Evolutionary conservation across 2,888 invertebrate genomes (phyloP), one percentile per base, ranked within the genome.

Genomic region (Zaprionus bogoriensis): DNA sequence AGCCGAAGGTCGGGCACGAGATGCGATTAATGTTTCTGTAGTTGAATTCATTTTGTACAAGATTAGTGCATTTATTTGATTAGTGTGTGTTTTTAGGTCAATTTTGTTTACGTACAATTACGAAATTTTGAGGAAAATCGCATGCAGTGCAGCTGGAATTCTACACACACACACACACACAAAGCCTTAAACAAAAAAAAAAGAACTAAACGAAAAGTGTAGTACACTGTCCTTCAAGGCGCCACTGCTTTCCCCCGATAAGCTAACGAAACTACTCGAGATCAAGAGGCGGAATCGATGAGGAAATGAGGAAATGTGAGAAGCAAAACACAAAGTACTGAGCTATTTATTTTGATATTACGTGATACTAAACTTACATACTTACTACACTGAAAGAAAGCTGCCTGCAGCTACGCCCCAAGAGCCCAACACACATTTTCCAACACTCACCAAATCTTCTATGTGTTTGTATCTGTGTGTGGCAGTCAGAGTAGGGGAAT

Each of bases 311-410:
- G 9, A 9, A 52, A 52, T n/a, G n/a, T n/a, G n/a, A 39, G 27
- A 53, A 25, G 14, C 61, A 47, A 60, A 63, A 45, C 64, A 59
- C 51, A 74, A 85, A 69, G 86, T 86, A 82, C 86, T 82, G 81
- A 82, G 63, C 74, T 71, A 80, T 69, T 82, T 80, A 74, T 82
- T 78, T 82, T 86, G 81, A 82, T 86, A 83, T 86, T 83, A 83
- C 84, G 86, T 86, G 86, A 81, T 86, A 81, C 83, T 86, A 77
- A 80, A 83, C 77, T 80, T 62, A 66, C 46, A 75, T 73, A 76
- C 55, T 67, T 42, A 67, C 44, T 46, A 71, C 64, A 71, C 66
- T 63, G 30, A 61, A 64, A 80, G 80, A 61, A 66, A 83, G 80
- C 73, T 80, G 86, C 77, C 75, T 67, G 62, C 80, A 82, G 85